phyloP scores from a whole-genome alignment of 2,797 vertebrate genomes.

The Gila robusta region DNA sequence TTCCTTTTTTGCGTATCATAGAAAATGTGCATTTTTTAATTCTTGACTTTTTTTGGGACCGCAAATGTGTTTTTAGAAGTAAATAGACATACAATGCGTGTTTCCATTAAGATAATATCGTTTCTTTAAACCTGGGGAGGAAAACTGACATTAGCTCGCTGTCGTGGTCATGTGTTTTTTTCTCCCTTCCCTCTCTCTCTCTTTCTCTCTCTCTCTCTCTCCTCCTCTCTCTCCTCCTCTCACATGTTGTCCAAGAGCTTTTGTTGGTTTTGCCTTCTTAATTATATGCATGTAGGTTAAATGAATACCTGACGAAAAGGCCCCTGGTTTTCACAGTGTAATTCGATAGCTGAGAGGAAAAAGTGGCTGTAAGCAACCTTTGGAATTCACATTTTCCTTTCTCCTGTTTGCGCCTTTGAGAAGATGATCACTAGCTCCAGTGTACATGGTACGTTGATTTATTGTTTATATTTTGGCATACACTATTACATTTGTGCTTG shows the following conservation, averaged over 20 bases:
- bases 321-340: constrained; percentile 92
- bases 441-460: constrained; percentile 97
- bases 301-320: constrained; percentile 92
- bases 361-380: constrained; percentile 97
- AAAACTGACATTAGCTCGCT: constrained; percentile 93
- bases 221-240: constrained; percentile 74
- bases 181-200: constrained; percentile 29
- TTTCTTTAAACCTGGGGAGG: constrained; percentile 82
- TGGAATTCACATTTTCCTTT: constrained; percentile 97
- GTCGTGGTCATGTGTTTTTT: constrained; percentile 83
- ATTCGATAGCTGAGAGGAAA: constrained; percentile 92
- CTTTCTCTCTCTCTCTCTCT: constrained; percentile 60
- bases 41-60: constrained; percentile 60
- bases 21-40: constrained; percentile 61
- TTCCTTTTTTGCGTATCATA: not conserved
- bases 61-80: constrained; percentile 81
- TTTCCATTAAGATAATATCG: constrained; percentile 86
- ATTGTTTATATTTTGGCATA: constrained; percentile 75
- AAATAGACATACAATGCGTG: constrained; percentile 80
- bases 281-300: constrained; percentile 91
- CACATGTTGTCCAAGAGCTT: constrained; percentile 85
- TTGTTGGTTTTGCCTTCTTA: constrained; percentile 84
- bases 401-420: constrained; percentile 84
- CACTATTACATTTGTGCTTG: constrained; percentile 30
- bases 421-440: constrained; percentile 99